Percentiles rank a stretch among this genome's conserved stretches.
These are phyloP conservation scores for Cheilosia vulpina DNA, from an alignment of 2,888 invertebrate genomes.

Conservation along the genomic window DNA sequence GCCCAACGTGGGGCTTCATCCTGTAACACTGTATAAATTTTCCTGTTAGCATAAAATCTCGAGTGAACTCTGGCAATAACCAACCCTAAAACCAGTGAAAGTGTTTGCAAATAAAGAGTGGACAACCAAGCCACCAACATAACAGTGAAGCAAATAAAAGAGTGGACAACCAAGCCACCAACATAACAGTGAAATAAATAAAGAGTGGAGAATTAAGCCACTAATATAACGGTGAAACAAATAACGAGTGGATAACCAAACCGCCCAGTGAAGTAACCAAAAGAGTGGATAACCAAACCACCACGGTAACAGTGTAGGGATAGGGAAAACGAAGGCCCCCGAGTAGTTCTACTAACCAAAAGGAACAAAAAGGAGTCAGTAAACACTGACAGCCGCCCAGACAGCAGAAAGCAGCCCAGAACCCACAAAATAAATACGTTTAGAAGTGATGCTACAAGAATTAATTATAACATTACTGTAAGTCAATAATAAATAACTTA, in stretches of 20 bases:
- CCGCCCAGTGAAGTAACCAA: neutral
- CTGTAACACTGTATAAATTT: too few species aligned
- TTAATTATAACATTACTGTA: too few species aligned
- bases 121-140: too few species aligned
- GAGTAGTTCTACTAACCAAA: neutral
- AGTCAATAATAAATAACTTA: too few species aligned
- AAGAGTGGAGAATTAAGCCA: neutral
- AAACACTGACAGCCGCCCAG: neutral
- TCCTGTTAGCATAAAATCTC: too few species aligned
- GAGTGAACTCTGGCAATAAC: too few species aligned
- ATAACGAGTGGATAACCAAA: neutral
- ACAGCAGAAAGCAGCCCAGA: neutral
- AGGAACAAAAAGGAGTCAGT: constrained; percentile 12
- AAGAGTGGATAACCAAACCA: neutral
- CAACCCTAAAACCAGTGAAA: too few species aligned
- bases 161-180: neutral
- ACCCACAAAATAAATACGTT: too few species aligned
- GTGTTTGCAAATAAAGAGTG: too few species aligned
- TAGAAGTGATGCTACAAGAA: too few species aligned
- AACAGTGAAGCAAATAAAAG: neutral
- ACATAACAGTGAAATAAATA: neutral
- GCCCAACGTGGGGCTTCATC: too few species aligned
- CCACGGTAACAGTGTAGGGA: neutral
- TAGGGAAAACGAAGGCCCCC: constrained; percentile 10
- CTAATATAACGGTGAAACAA: too few species aligned